Evolutionary conservation across 2,113 vertebrate species (phyloP).

Genomic region (Mormyrus lacerda): DNA sequence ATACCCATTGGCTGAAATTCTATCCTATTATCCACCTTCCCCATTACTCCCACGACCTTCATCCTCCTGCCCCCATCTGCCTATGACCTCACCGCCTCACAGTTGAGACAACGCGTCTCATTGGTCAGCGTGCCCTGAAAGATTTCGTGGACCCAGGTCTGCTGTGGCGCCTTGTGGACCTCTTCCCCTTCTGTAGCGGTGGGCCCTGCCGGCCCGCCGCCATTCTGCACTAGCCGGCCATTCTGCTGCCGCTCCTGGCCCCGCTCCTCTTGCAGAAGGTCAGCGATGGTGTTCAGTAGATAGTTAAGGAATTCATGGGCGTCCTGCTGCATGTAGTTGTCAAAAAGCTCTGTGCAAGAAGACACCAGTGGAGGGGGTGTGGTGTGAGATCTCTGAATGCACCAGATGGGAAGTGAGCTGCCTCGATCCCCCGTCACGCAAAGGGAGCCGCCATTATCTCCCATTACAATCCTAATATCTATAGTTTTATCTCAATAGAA

Average conservation of each 20-base stretch:
- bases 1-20: not conserved
- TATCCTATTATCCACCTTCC: not conserved
- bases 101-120: slow-evolving; percentile 92
- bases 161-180: slow-evolving; percentile 70
- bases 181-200: slow-evolving; percentile 59
- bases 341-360: slow-evolving; percentile 77
- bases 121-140: slow-evolving; percentile 92
- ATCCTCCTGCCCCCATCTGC: not conserved
- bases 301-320: slow-evolving; percentile 98
- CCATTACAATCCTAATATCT: not conserved
- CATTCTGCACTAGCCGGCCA: slow-evolving; percentile 76
- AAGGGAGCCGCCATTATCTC: not conserved
- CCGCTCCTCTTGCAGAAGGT: slow-evolving; percentile 94
- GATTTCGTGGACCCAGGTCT: slow-evolving; percentile 83
- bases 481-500: not conserved
- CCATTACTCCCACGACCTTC: not conserved
- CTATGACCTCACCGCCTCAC: slow-evolving; percentile 74
- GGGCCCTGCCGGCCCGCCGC: slow-evolving; percentile 56
- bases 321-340: slow-evolving; percentile 99
- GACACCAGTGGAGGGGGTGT: not conserved
- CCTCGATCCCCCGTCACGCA: not conserved
- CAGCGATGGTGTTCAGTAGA: slow-evolving; percentile 90
- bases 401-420: not conserved
- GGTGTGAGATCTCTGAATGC: not conserved
- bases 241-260: slow-evolving; percentile 89